Evolutionary conservation across 2,113 vertebrate genomes (phyloP).

Genomic region (Ivindomyrus marchei): DNA sequence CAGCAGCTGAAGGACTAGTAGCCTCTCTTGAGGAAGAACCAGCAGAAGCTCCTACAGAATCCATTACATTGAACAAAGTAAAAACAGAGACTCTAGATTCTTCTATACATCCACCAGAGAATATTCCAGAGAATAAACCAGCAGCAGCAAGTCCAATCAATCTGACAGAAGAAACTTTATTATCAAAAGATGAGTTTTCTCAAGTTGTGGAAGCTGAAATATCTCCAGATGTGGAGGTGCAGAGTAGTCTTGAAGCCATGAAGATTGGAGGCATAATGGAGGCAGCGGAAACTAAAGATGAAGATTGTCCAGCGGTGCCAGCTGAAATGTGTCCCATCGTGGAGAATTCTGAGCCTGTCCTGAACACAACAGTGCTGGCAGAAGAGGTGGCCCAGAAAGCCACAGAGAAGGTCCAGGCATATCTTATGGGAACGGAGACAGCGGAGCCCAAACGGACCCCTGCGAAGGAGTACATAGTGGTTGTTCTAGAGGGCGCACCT

Average conservation of each 20-base stretch:
- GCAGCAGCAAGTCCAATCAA: not conserved
- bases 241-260: not conserved
- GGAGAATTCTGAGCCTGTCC: not conserved
- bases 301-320: not conserved
- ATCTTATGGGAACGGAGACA: not conserved
- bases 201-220: slow-evolving; percentile 7
- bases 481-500: slow-evolving; percentile 55
- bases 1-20: not conserved
- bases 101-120: too few relatives aligned
- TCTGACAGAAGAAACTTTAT: not conserved
- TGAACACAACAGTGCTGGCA: not conserved
- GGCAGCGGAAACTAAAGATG: not conserved
- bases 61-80: not conserved
- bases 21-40: not conserved
- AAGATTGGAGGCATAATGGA: not conserved
- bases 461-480: slow-evolving; percentile 51
- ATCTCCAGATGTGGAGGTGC: not conserved
- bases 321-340: not conserved
- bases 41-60: not conserved
- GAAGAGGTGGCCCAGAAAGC: slow-evolving; percentile 4
- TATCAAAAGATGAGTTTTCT: not conserved
- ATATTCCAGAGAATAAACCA: not conserved
- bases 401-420: slow-evolving; percentile 17
- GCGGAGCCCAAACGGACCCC: slow-evolving; percentile 23
- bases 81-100: not conserved